A percentile compares a stretch with the other conserved stretches of the same genome.
Evolutionary conservation across 1,140 invertebrate genomes (phyloP).

Genomic region (Drosophila eugracilis): DNA sequence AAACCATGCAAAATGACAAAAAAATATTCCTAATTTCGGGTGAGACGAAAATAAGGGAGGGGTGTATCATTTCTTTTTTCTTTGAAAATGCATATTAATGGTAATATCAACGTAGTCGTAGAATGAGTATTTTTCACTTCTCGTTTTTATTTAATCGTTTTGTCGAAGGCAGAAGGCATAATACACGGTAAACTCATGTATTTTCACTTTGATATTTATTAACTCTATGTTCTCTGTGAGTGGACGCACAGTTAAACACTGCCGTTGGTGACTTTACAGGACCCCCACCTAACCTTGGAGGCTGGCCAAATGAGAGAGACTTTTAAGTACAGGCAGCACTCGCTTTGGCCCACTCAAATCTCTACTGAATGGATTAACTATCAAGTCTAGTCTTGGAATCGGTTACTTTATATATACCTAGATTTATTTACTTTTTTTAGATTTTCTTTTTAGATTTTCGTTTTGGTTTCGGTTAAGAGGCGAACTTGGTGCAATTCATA

Average conservation of each 20-base stretch:
- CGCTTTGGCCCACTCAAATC: constrained; percentile 38
- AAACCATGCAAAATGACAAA: constrained; percentile 84
- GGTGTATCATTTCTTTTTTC: too few relatives aligned
- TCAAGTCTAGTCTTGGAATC: constrained; percentile 59
- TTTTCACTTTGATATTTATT: constrained; percentile 37
- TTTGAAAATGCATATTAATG: constrained; percentile 41
- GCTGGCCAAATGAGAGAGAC: constrained; percentile 7
- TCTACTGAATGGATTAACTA: constrained; percentile 57
- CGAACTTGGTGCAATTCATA: constrained; percentile 59
- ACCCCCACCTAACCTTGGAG: constrained; percentile 35
- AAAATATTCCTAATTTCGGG: constrained; percentile 76
- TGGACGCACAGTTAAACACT: constrained; percentile 35
- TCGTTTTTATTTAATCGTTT: too few relatives aligned
- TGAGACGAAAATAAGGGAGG: constrained; percentile 28
- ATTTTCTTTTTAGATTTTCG: constrained; percentile 6
- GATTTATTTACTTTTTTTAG: neutral
- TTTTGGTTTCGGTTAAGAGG: constrained; percentile 36
- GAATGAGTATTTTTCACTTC: constrained; percentile 46
- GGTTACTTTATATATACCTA: constrained; percentile 17
- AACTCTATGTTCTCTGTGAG: constrained; percentile 40
- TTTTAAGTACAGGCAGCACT: constrained; percentile 22
- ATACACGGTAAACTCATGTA: constrained; percentile 68
- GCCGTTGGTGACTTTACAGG: neutral
- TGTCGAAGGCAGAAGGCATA: constrained; percentile 74
- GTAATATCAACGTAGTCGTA: constrained; percentile 38